Evolutionary conservation across 2,113 vertebrate species (phyloP).

Genomic region (Lamprologus callipterus): DNA sequence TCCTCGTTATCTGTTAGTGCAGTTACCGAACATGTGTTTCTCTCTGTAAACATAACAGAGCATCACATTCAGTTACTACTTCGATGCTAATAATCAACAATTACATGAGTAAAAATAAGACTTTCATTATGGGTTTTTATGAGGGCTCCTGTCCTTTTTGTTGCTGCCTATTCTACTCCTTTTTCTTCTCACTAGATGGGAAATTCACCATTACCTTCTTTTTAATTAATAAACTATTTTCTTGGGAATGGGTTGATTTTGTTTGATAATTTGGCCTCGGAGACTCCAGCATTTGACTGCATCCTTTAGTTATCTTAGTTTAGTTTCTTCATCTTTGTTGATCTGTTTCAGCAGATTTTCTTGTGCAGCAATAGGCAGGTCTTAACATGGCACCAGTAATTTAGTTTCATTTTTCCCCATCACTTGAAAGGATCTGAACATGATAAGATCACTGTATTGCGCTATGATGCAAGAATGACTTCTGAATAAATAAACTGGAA

Average conservation of each 20-base stretch:
- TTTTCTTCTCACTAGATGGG: fast-evolving
- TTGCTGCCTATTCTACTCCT: background rate
- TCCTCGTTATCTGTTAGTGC: background rate
- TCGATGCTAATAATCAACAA: fast-evolving
- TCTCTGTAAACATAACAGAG: background rate
- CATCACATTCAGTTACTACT: background rate
- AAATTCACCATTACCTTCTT: background rate
- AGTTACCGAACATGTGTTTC: background rate
- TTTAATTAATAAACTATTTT: background rate
- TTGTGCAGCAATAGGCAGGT: background rate
- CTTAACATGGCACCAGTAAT: background rate
- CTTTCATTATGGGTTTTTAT: background rate
- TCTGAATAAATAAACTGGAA: background rate
- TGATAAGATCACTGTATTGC: background rate
- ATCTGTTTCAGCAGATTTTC: background rate
- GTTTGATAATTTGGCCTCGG: background rate
- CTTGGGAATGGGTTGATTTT: background rate
- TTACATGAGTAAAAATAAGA: background rate
- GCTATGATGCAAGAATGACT: background rate
- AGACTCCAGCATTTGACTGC: background rate
- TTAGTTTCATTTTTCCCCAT: background rate
- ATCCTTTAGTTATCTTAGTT: background rate
- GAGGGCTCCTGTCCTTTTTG: background rate
- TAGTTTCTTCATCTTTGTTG: background rate
- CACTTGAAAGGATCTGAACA: background rate